Conservation (phyloP, 2,797 vertebrate genomes). For the Protonibea diacanthus region DNA sequence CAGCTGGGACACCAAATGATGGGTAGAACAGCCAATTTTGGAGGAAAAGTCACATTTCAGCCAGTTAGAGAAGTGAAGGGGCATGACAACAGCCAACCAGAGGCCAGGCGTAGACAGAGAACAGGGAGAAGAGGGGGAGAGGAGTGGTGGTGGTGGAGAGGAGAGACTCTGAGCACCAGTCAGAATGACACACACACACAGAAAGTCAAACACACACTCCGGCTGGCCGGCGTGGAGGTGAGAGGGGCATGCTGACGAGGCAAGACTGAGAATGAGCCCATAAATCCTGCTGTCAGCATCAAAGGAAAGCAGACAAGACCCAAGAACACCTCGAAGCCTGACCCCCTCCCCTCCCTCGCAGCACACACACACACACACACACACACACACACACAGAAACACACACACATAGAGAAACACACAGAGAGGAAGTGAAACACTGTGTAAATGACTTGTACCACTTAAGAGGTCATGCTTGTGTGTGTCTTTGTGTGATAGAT, state of each 20-base stretch:
- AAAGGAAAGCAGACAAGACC: constrained; percentile 73
- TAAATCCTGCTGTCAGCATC: constrained; percentile 82
- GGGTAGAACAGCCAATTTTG: constrained; percentile 20
- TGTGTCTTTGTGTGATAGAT: constrained; percentile 25
- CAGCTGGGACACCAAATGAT: constrained; percentile 26
- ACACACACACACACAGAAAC: constrained; percentile 23
- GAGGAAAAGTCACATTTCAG: constrained; percentile 47
- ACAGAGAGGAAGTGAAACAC: constrained; percentile 58
- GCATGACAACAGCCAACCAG: constrained; percentile 55
- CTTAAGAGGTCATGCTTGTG: constrained; percentile 70
- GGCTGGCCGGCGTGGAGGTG: constrained; percentile 69
- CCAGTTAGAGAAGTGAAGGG: constrained; percentile 53
- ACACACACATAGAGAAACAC: constrained; percentile 36
- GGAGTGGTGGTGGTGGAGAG: background rate
- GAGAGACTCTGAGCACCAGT: constrained; percentile 27
- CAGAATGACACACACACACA: constrained; percentile 43
- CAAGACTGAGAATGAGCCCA: constrained; percentile 77
- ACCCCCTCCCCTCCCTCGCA: background rate
- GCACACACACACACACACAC: constrained; percentile 15
- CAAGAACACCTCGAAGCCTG: constrained; percentile 64
- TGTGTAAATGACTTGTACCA: constrained; percentile 73
- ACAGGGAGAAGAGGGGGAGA: background rate
- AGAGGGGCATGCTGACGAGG: constrained; percentile 80
- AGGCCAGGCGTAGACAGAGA: constrained; percentile 37
- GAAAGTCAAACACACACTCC: constrained; percentile 53